phyloP scores from a whole-genome alignment of 2,888 invertebrate genomes.

The Brachynemurus nebulosus region DNA sequence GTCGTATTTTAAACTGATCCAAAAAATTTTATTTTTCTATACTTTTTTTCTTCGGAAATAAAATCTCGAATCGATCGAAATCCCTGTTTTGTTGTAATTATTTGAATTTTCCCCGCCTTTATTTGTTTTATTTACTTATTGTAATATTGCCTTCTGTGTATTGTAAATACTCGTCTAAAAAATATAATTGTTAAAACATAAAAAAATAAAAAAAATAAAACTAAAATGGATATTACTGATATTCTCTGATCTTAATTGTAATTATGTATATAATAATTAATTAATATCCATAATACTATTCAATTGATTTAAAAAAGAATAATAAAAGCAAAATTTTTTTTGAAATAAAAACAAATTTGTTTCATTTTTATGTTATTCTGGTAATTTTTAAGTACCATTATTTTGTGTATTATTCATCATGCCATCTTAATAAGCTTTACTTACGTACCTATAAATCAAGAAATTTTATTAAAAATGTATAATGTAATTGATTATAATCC shows the following conservation, averaged over 20 bases:
- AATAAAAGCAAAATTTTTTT: not conserved
- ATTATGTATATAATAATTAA: constrained; percentile 1
- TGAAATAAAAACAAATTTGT: too few relatives aligned
- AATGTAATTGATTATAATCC: constrained; percentile 1
- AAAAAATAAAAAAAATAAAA: not conserved
- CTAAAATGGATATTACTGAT: not conserved
- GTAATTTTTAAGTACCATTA: not conserved
- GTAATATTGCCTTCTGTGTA: not conserved
- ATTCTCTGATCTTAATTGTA: not conserved
- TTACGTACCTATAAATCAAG: not conserved
- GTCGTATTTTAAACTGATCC: too few relatives aligned
- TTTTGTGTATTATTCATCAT: not conserved
- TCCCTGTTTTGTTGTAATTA: not conserved
- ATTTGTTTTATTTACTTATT: not conserved
- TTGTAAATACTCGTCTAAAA: constrained; percentile 1
- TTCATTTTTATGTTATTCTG: too few relatives aligned
- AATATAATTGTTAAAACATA: not conserved
- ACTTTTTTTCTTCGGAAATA: not conserved
- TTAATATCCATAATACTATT: not conserved
- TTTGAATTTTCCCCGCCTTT: not conserved
- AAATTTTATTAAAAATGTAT: constrained; percentile 1
- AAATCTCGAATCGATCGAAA: constrained; percentile 1
- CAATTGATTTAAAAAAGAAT: not conserved
- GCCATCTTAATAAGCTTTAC: not conserved
- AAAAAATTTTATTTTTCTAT: not conserved